Evolutionary conservation across 2,888 invertebrate genomes (phyloP).

Genomic region (Tupiocoris notatus): DNA sequence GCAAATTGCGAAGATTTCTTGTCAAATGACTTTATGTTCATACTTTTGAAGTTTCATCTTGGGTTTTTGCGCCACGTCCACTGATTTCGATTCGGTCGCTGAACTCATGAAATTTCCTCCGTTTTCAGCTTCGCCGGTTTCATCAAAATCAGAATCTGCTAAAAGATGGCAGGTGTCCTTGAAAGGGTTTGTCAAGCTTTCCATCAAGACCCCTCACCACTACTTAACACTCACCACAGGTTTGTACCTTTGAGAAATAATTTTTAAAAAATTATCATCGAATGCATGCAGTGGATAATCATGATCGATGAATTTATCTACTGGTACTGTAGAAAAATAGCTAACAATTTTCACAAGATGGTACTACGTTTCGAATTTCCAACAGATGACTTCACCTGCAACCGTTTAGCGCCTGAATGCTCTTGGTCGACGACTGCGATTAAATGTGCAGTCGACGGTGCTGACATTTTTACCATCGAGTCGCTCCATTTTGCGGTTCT

Average conservation of each 20-base stretch:
- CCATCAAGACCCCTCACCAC: constrained; percentile 28
- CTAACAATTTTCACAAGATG: too few relatives aligned
- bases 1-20: too few relatives aligned
- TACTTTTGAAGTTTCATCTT: not conserved
- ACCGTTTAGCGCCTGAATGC: constrained; percentile 43
- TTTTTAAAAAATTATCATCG: too few relatives aligned
- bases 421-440: constrained; percentile 50
- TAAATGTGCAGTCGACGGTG: constrained; percentile 64
- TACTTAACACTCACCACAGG: constrained; percentile 28
- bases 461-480: constrained; percentile 70
- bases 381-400: constrained; percentile 50
- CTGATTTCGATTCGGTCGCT: too few relatives aligned
- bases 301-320: too few relatives aligned
- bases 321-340: too few relatives aligned
- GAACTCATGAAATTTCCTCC: not conserved
- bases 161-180: constrained; percentile 17
- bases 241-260: too few relatives aligned
- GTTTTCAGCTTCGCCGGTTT: constrained; percentile 6
- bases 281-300: too few relatives aligned
- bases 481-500: constrained; percentile 66
- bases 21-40: too few relatives aligned
- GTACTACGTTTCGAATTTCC: too few relatives aligned
- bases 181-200: constrained; percentile 30
- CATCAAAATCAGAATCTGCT: not conserved
- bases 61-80: too few relatives aligned